phyloP scores from a whole-genome alignment of 2,888 invertebrate genomes.

The Chloroclysta siterata region DNA sequence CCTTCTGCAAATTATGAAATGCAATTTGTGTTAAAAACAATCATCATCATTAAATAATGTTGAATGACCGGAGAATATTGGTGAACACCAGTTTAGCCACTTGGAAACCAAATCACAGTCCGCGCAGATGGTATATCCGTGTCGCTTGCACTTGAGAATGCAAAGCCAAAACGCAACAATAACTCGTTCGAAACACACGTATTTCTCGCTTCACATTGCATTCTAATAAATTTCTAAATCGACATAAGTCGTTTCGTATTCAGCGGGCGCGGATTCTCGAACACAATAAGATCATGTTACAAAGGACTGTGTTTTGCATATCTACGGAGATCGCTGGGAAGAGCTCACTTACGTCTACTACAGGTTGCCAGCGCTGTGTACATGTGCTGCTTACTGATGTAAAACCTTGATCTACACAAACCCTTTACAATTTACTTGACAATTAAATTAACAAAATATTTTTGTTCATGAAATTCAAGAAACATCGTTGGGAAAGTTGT shows the following conservation, averaged over 20 bases:
- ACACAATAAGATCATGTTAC: conserved; percentile 83
- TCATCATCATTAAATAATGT: too few relatives aligned
- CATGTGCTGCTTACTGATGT: not conserved
- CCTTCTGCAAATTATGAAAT: too few relatives aligned
- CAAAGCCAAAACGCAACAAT: conserved; percentile 57
- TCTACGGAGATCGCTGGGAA: conserved; percentile 61
- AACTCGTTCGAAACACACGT: conserved; percentile 48
- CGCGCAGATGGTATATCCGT: conserved; percentile 42
- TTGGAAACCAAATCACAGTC: conserved; percentile 34
- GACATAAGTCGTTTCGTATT: conserved; percentile 79
- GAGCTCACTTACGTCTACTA: conserved; percentile 41
- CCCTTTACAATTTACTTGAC: too few relatives aligned
- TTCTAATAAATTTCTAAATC: conserved; percentile 83
- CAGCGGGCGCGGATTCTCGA: conserved; percentile 52
- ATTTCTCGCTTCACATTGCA: conserved; percentile 72
- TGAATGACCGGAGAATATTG: not conserved
- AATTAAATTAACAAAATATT: too few relatives aligned
- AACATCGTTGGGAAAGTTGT: too few relatives aligned
- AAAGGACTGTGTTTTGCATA: conserved; percentile 78
- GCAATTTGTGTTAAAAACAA: too few relatives aligned
- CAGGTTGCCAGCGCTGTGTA: not conserved
- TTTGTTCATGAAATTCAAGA: too few relatives aligned
- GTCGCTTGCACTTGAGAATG: conserved; percentile 44
- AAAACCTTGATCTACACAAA: not conserved
- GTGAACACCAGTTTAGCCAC: conserved; percentile 17